A percentile compares a stretch with the other conserved stretches of the same genome.
phyloP scores from a whole-genome alignment of 2,797 vertebrate genomes.

The Limosa lapponica region DNA sequence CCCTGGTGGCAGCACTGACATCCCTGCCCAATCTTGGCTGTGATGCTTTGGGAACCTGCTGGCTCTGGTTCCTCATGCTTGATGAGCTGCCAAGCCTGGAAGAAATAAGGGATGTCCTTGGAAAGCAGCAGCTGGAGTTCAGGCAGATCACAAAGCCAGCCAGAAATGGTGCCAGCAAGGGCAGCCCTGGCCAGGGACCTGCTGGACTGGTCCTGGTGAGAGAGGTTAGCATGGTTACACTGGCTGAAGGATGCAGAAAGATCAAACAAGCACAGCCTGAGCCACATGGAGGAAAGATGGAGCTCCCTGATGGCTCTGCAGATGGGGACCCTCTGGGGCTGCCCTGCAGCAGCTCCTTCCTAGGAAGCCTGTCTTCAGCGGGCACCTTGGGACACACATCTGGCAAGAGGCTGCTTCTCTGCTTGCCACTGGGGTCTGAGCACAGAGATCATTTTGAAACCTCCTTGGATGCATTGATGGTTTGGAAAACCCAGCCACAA shows the following conservation, averaged over 20 bases:
- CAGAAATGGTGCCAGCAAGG: neutral
- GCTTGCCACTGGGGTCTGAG: neutral
- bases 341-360: neutral
- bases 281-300: neutral
- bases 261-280: neutral
- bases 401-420: neutral
- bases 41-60: neutral
- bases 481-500: neutral
- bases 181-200: neutral
- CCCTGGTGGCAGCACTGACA: neutral
- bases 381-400: neutral
- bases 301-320: neutral
- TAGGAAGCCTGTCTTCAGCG: neutral
- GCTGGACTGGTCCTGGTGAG: neutral
- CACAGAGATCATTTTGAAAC: neutral
- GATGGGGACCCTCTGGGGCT: neutral
- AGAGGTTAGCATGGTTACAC: neutral
- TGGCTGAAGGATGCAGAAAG: neutral
- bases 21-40: neutral
- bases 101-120: neutral
- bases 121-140: constrained; percentile 40
- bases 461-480: neutral
- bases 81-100: constrained; percentile 5
- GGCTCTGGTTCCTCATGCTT: neutral
- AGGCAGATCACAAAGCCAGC: neutral